Base-by-base conservation (phyloP, 2,113 vertebrate species). In the Leptocoma aspasia region DNA sequence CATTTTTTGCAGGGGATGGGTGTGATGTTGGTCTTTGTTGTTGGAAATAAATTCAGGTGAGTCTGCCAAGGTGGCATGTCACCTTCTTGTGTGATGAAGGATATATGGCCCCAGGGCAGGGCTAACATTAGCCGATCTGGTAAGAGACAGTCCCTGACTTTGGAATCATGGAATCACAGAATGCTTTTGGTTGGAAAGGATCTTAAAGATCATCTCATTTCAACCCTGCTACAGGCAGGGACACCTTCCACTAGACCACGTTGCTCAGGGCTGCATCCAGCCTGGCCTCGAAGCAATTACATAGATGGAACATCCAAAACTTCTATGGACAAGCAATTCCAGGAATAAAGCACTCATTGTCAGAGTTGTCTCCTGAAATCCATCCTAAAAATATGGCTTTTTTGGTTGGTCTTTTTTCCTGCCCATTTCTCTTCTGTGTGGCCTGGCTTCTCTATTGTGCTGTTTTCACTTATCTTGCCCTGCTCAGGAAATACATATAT, bases 91-190 rank as follows among this genome's bases (percentile, higher is more conserved):
- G 42, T 0, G 1, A 31, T n/a, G 59, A 53, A 37, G 27, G 20
- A 68, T 35, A 13, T 65, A 39, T 1, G 11, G 30, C 39, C 50
- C 9, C 5, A 42, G 33, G n/a, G 26, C 27, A 64, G 42, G 19
- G 30, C 42, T 81, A 44, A n/a, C 13, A 30, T 23, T 31, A 65
- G 24, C 7, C 0, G 0, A 17, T 31, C 20, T 41, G 5, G 16
- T 69, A 49, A 49, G 17, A 56, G 16, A 41, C 14, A 28, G 3
- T 18, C 27, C 15, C 14, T 71, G 41, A 13, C 9, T 84, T 9
- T 47, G 15, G 7, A 68, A 54, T 69, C 21, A 18, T 2, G 15
- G 70, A 54, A 60, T 54, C 30, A 16, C 10, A 20, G 18, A 35
- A 35, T 16, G 41, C 31, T 20, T 76, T 54, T n/a, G 31, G 21